phyloP scores from a whole-genome alignment of 2,797 vertebrate species.

The Rhynchotus rufescens region DNA sequence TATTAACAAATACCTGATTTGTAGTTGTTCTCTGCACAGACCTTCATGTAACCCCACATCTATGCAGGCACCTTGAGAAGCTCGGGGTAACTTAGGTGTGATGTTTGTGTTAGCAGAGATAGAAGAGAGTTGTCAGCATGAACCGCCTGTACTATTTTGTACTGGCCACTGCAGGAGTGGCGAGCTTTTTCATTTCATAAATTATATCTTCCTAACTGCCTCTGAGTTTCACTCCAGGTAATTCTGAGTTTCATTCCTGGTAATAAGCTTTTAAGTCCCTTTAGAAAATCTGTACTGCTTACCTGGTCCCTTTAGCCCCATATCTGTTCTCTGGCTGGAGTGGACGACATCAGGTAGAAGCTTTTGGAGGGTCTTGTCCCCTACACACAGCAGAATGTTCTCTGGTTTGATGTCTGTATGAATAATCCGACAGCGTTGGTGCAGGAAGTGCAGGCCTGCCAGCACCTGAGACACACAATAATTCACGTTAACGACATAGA shows the following conservation, averaged over 20 bases:
- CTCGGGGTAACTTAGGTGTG: not conserved
- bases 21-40: not conserved
- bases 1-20: not conserved
- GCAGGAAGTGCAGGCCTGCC: constrained; percentile 87
- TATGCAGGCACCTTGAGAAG: not conserved
- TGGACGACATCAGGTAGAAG: constrained; percentile 25
- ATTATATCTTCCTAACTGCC: not conserved
- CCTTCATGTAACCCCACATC: not conserved
- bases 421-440: constrained; percentile 86
- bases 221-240: not conserved
- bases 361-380: constrained; percentile 63
- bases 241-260: not conserved
- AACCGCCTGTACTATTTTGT: not conserved
- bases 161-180: not conserved
- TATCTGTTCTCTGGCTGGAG: not conserved
- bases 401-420: constrained; percentile 90
- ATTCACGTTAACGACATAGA: not conserved
- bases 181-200: not conserved
- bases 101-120: not conserved
- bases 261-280: not conserved
- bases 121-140: not conserved
- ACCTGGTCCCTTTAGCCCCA: constrained; percentile 30
- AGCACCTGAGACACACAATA: constrained; percentile 81
- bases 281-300: not conserved
- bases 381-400: constrained; percentile 83